These are phyloP conservation scores for Lophotriccus pileatus DNA, from an alignment of 2,797 vertebrate genomes.

Conservation along the genomic window DNA sequence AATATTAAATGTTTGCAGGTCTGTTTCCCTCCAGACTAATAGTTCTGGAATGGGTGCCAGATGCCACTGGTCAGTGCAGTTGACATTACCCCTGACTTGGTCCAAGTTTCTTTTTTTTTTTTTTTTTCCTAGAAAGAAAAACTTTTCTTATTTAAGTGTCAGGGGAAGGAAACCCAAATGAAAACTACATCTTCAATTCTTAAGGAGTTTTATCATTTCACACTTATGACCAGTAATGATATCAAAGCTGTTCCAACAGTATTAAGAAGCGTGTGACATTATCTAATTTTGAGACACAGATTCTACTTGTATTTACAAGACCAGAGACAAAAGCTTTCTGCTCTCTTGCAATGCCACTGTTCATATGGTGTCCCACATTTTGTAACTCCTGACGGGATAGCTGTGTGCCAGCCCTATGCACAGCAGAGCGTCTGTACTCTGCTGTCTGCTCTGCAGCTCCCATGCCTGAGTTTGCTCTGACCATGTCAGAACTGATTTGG, in stretches of 20 bases:
- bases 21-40: neutral
- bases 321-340: accelerated
- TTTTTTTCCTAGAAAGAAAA: neutral
- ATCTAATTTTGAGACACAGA: neutral
- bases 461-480: accelerated
- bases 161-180: accelerated
- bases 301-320: neutral
- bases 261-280: neutral
- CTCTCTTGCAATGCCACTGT: neutral
- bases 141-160: neutral
- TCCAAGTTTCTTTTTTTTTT: neutral
- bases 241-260: neutral
- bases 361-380: accelerated
- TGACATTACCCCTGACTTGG: neutral
- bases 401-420: no score
- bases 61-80: neutral
- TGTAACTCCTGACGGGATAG: neutral
- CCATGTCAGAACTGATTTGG: neutral
- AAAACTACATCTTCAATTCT: neutral
- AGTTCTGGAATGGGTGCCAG: neutral
- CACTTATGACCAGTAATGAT: neutral
- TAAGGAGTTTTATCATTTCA: no score
- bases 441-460: neutral
- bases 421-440: neutral
- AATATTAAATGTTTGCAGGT: neutral